A percentile compares a stretch with the other conserved stretches of the same genome.
phyloP scores from a whole-genome alignment of 2,888 invertebrate genomes.

The Drosophila tanythrix region DNA sequence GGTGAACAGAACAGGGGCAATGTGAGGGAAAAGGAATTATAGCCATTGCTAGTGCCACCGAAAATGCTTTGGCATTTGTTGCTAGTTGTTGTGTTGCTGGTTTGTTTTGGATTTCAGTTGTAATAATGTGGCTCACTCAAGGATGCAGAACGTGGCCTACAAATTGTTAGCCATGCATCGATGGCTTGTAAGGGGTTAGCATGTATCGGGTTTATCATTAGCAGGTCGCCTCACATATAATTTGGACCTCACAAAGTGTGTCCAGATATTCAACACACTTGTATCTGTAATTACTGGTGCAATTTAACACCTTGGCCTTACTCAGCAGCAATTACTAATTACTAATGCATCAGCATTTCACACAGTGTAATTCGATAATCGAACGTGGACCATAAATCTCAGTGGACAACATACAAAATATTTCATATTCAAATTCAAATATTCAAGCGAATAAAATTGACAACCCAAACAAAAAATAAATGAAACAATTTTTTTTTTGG shows the following conservation, averaged over 20 bases:
- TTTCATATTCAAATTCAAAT: not conserved
- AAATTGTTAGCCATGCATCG: not conserved
- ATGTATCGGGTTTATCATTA: not conserved
- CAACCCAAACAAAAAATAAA: not conserved
- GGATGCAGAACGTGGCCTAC: not conserved
- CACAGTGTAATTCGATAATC: not conserved
- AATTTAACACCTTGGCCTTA: not conserved
- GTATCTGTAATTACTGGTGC: not conserved
- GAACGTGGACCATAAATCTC: no score
- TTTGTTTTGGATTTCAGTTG: not conserved
- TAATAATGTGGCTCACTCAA: not conserved
- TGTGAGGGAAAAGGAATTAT: not conserved
- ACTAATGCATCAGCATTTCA: not conserved
- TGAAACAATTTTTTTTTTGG: not conserved
- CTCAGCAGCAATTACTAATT: not conserved
- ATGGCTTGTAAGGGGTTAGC: not conserved
- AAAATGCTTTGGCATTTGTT: constrained; percentile 3
- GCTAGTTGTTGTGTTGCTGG: not conserved
- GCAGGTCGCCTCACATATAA: not conserved
- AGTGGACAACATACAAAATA: not conserved
- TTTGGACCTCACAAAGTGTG: not conserved
- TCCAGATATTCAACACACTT: not conserved
- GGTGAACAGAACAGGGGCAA: not conserved
- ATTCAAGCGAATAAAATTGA: not conserved
- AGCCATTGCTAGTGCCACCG: not conserved